These are phyloP conservation scores for Todus mexicanus DNA, from an alignment of 2,797 vertebrate species.

Conservation along the genomic window DNA sequence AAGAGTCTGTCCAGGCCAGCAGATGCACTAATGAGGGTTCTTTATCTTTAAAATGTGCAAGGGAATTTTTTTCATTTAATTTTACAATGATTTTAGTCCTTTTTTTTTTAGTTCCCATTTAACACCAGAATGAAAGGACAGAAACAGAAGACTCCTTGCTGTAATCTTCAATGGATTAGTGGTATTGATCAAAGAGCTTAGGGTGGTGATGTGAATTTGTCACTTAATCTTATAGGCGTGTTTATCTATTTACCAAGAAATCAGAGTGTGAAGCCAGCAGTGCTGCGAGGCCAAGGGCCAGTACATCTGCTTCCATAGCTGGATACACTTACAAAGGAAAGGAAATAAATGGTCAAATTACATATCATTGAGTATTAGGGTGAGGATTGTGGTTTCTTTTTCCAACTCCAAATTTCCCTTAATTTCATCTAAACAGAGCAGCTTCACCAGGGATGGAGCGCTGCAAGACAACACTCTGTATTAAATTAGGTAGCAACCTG, in stretches of 20 bases:
- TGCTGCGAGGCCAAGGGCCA: background rate
- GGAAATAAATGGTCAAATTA: background rate
- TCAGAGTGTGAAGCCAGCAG: slow-evolving; percentile 8
- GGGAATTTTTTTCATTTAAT: background rate
- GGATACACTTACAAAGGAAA: background rate
- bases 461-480: slow-evolving; percentile 5
- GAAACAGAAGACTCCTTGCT: slow-evolving; percentile 32
- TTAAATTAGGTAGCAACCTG: slow-evolving; percentile 43
- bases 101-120: background rate
- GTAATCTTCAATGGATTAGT: slow-evolving; percentile 61
- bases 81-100: background rate
- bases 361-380: background rate
- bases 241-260: slow-evolving; percentile 67
- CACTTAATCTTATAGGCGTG: slow-evolving; percentile 60
- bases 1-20: background rate
- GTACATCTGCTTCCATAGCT: background rate
- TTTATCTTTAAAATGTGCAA: background rate
- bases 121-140: slow-evolving; percentile 9
- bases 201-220: slow-evolving; percentile 55
- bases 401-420: slow-evolving; percentile 17
- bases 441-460: slow-evolving; percentile 16
- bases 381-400: background rate
- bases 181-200: slow-evolving; percentile 51
- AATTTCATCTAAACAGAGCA: background rate
- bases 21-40: background rate